Percentiles rank a stretch among this genome's conserved stretches.
Conservation (phyloP, 1,140 invertebrate genomes). For the Sitophilus oryzae region DNA sequence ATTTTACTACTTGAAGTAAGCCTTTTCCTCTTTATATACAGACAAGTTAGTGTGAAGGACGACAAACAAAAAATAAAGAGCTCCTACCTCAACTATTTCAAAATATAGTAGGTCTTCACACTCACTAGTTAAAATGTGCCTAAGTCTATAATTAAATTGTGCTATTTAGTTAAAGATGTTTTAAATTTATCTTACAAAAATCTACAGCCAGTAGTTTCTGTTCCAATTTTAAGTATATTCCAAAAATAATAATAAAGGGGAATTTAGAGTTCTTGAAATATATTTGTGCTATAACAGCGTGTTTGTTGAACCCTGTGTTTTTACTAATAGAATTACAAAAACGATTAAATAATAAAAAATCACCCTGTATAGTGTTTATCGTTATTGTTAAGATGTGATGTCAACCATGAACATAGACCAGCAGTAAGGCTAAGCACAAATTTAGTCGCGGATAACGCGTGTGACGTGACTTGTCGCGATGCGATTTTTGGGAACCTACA, state of each 20-base stretch:
- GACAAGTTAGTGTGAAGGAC: not conserved
- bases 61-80: too few species aligned
- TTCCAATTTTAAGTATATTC: too few species aligned
- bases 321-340: not conserved
- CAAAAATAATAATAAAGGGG: too few species aligned
- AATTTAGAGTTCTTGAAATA: not conserved
- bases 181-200: too few species aligned
- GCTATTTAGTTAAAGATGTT: too few species aligned
- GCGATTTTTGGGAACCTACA: too few species aligned
- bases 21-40: conserved; percentile 2
- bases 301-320: not conserved
- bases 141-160: too few species aligned
- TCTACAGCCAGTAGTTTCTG: too few species aligned
- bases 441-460: too few species aligned
- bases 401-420: too few species aligned
- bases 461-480: too few species aligned
- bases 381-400: not conserved
- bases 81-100: not conserved
- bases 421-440: not conserved
- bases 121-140: too few species aligned
- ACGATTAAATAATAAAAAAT: not conserved
- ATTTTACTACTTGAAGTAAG: not conserved
- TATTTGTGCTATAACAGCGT: not conserved
- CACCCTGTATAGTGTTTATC: not conserved
- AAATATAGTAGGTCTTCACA: not conserved